Evolutionary conservation across 2,888 invertebrate genomes (phyloP).

Genomic region (Apocheima hispidaria): DNA sequence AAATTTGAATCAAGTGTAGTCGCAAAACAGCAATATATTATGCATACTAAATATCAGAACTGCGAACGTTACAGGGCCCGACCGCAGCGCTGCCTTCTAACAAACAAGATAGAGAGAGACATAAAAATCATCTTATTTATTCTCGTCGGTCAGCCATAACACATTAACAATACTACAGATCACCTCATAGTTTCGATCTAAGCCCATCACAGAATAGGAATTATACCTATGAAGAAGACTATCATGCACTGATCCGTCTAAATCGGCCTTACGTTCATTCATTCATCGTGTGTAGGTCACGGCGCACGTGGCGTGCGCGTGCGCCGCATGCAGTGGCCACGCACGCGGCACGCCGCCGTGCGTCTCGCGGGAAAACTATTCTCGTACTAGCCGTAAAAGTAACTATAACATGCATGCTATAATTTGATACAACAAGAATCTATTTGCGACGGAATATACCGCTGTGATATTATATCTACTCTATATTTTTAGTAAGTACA

Average conservation of each 20-base stretch:
- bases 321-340: slow-evolving; percentile 46
- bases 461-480: neutral
- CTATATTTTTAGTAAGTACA: neutral
- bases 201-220: too few species aligned
- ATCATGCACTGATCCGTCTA: neutral
- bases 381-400: slow-evolving; percentile 30
- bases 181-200: too few species aligned
- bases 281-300: slow-evolving; percentile 50
- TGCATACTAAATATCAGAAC: too few species aligned
- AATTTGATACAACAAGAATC: slow-evolving; percentile 7
- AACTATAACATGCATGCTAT: neutral
- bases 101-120: too few species aligned
- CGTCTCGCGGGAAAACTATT: slow-evolving; percentile 51
- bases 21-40: too few species aligned
- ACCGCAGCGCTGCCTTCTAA: too few species aligned
- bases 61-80: too few species aligned
- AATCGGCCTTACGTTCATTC: slow-evolving; percentile 47
- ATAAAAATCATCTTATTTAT: too few species aligned
- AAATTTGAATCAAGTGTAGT: too few species aligned
- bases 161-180: too few species aligned
- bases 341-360: slow-evolving; percentile 21
- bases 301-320: slow-evolving; percentile 66
- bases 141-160: too few species aligned
- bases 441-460: neutral
- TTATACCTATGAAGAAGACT: too few species aligned